phyloP scores from a whole-genome alignment of 2,888 invertebrate species.

The Agrotis clavis region DNA sequence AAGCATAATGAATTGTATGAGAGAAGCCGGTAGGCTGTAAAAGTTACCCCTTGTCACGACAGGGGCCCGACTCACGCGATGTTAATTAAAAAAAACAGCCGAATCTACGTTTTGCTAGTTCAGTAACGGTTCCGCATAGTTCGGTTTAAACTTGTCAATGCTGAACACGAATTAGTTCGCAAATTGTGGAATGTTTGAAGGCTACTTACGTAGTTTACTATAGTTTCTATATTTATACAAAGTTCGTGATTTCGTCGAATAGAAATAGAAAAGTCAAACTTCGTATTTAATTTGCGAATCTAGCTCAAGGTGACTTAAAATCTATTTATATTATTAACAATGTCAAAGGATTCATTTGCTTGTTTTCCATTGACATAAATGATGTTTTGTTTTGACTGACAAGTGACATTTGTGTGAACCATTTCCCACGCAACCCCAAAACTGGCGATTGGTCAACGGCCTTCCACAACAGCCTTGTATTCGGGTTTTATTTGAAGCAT shows the following conservation, averaged over 20 bases:
- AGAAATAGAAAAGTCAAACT: background rate
- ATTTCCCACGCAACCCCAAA: conserved; percentile 48
- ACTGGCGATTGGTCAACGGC: conserved; percentile 54
- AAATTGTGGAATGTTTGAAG: background rate
- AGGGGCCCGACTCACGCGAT: conserved; percentile 66
- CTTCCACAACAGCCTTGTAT: conserved; percentile 65
- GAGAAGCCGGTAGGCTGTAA: conserved; percentile 61
- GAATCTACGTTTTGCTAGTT: conserved; percentile 41
- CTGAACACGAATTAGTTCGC: conserved; percentile 10
- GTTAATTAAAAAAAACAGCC: conserved; percentile 67
- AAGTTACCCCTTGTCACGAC: conserved; percentile 69
- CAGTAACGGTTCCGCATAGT: conserved; percentile 55
- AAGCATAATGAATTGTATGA: conserved; percentile 67
- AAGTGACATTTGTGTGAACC: background rate
- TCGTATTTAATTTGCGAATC: background rate
- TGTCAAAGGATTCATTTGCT: background rate
- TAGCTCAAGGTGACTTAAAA: background rate
- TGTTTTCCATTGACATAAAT: background rate
- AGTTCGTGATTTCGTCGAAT: background rate
- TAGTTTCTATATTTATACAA: background rate
- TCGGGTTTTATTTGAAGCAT: conserved; percentile 58
- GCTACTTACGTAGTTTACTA: background rate
- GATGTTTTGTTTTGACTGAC: background rate
- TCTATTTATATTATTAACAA: background rate
- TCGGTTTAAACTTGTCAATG: conserved; percentile 9